These are phyloP conservation scores for Drosophila busckii DNA, from an alignment of 1,140 invertebrate genomes.

Conservation along the genomic window DNA sequence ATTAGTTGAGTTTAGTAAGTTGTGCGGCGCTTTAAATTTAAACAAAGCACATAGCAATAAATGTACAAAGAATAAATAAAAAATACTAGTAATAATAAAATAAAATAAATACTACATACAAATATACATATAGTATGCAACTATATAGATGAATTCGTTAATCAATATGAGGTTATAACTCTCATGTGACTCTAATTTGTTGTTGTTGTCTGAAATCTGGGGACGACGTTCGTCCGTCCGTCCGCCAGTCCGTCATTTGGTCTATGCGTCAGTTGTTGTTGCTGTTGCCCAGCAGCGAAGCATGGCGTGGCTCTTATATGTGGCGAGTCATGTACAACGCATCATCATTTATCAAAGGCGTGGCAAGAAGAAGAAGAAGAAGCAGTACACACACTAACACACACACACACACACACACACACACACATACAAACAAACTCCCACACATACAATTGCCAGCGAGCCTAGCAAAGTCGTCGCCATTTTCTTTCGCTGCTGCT, in stretches of 20 bases:
- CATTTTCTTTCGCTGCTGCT: conserved; percentile 34
- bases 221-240: conserved; percentile 1
- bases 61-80: too few species aligned
- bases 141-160: too few species aligned
- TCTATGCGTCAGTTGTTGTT: conserved; percentile 22
- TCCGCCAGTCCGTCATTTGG: neutral
- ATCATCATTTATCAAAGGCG: conserved; percentile 69
- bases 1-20: too few species aligned
- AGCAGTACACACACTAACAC: conserved; percentile 28
- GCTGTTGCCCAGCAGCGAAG: conserved; percentile 11
- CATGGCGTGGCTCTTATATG: conserved; percentile 31
- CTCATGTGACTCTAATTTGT: too few species aligned
- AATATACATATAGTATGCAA: too few species aligned
- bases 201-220: too few species aligned
- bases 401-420: neutral
- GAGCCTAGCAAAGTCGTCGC: conserved; percentile 41
- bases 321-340: conserved; percentile 65
- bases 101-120: too few species aligned
- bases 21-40: too few species aligned
- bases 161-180: too few species aligned
- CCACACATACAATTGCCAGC: neutral
- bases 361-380: conserved; percentile 46
- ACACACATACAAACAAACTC: neutral
- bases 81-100: too few species aligned
- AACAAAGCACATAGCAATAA: too few species aligned